Evolutionary conservation across 2,888 invertebrate species (phyloP).

Genomic region (Parapristionchus giblindavisi): DNA sequence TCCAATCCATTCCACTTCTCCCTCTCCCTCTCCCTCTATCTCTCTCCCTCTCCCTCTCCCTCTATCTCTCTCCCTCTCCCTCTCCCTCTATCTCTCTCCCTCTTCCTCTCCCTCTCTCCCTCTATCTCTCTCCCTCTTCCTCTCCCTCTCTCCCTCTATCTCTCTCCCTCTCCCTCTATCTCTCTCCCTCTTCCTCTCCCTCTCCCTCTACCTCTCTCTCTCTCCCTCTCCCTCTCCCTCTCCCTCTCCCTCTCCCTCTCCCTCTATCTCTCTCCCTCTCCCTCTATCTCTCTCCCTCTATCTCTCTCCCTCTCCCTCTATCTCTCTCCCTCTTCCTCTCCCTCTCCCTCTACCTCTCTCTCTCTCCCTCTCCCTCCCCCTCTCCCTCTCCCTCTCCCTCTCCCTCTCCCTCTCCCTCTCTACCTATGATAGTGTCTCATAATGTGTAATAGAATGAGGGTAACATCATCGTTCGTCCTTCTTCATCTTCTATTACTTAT

Average conservation of each 20-base stretch:
- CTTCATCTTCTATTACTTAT: too few species aligned
- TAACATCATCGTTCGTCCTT: too few species aligned
- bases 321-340: neutral
- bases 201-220: too few species aligned
- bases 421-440: neutral
- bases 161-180: neutral
- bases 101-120: neutral
- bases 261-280: slow-evolving; percentile 11
- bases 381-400: neutral
- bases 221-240: neutral
- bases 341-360: neutral
- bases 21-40: slow-evolving; percentile 5
- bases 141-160: too few species aligned
- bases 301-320: neutral
- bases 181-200: slow-evolving; percentile 8
- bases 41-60: too few species aligned
- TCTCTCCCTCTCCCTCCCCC: neutral
- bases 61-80: neutral
- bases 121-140: too few species aligned
- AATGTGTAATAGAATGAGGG: too few species aligned
- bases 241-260: neutral
- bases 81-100: too few species aligned
- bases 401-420: neutral
- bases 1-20: neutral
- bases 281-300: neutral